A percentile compares a stretch with the other conserved stretches of the same genome.
phyloP scores from a whole-genome alignment of 2,797 vertebrate genomes.

The Oreochromis mossambicus region DNA sequence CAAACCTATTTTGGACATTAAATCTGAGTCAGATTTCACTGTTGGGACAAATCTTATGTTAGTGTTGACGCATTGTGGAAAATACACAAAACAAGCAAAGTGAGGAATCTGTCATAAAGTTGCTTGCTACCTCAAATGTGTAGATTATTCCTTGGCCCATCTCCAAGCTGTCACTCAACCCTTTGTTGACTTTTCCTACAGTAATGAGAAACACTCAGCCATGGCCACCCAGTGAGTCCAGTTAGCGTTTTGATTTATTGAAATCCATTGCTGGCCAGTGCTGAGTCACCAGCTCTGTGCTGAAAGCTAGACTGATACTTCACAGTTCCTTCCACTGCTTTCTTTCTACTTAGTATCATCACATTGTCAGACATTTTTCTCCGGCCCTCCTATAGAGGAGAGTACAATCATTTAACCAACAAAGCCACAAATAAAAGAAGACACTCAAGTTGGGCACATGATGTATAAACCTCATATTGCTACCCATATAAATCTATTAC shows the following conservation, averaged over 20 bases:
- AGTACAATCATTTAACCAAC: conserved; percentile 29
- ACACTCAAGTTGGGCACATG: conserved; percentile 14
- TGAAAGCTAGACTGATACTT: conserved; percentile 58
- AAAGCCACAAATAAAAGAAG: conserved; percentile 19
- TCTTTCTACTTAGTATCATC: conserved; percentile 58
- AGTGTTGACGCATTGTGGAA: conserved; percentile 21
- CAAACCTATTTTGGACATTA: neutral
- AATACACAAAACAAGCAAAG: conserved; percentile 2
- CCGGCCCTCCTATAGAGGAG: neutral
- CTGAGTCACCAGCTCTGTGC: conserved; percentile 69
- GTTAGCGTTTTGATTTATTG: conserved; percentile 76
- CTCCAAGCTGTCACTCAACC: conserved; percentile 56
- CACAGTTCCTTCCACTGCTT: conserved; percentile 47
- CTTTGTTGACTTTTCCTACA: conserved; percentile 58
- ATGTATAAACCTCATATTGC: conserved; percentile 2
- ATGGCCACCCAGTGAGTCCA: conserved; percentile 57
- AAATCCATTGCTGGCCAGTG: conserved; percentile 62
- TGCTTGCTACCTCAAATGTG: conserved; percentile 44
- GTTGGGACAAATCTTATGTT: conserved; percentile 8
- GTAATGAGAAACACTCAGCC: conserved; percentile 63
- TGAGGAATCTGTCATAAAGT: conserved; percentile 34
- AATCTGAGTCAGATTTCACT: neutral
- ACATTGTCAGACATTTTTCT: conserved; percentile 42
- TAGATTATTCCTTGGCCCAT: conserved; percentile 40
- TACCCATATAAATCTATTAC: neutral